Conservation (phyloP, 2,113 vertebrate genomes). For the Cichladusa arquata region DNA sequence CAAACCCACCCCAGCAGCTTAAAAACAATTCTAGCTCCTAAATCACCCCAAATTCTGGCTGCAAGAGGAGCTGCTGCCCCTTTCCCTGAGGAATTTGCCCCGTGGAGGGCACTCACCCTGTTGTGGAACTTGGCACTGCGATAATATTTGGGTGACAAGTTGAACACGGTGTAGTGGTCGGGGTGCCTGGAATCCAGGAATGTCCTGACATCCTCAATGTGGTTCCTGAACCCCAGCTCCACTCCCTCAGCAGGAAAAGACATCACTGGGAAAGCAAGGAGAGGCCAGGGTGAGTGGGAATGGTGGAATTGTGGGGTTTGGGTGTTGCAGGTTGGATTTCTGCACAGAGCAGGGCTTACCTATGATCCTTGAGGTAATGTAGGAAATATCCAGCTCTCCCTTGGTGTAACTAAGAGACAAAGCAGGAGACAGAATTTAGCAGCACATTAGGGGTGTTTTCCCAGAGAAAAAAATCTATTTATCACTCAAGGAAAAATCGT, state of each 20-base stretch:
- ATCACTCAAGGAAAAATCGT: not conserved
- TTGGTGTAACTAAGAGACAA: conserved; percentile 87
- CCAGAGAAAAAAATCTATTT: not conserved
- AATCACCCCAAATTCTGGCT: not conserved
- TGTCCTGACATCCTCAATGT: conserved; percentile 95
- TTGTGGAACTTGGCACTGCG: conserved; percentile 97
- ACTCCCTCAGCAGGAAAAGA: conserved; percentile 93
- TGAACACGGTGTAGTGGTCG: conserved; percentile 98
- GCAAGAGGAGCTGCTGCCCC: not conserved
- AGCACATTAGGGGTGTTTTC: not conserved
- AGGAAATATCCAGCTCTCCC: conserved; percentile 96
- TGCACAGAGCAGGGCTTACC: conserved; percentile 73
- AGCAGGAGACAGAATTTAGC: not conserved
- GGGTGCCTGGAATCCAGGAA: conserved; percentile 95
- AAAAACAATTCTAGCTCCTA: not conserved
- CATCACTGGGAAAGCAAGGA: conserved; percentile 82
- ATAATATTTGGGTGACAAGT: conserved; percentile 95
- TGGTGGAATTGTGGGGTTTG: not conserved
- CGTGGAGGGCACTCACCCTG: conserved; percentile 78
- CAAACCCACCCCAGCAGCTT: not conserved
- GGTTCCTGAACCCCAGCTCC: conserved; percentile 95
- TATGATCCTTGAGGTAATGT: conserved; percentile 96
- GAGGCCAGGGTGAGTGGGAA: not conserved
- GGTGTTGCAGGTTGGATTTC: rapidly evolving
- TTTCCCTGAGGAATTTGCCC: not conserved